These are phyloP conservation scores for Pseudomugil tenellus DNA, from an alignment of 2,797 vertebrate genomes.

Conservation along the genomic window DNA sequence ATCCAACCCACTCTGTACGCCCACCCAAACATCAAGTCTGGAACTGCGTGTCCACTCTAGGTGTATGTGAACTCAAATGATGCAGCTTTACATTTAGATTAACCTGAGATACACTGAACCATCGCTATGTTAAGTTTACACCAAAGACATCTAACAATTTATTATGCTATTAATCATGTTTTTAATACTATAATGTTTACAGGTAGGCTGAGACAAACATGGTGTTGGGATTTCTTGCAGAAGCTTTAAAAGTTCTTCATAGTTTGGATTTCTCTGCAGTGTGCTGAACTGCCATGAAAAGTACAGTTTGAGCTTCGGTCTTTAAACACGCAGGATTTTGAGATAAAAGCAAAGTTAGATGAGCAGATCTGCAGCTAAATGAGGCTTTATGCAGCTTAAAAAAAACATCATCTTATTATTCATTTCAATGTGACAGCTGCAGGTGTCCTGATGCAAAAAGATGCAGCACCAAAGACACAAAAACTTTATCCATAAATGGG, in stretches of 20 bases:
- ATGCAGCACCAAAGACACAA: not conserved
- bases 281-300: not conserved
- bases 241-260: not conserved
- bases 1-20: slow-evolving; percentile 28
- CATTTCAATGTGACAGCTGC: not conserved
- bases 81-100: slow-evolving; percentile 6
- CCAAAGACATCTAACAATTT: not conserved
- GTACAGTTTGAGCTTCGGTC: not conserved
- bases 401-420: not conserved
- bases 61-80: slow-evolving; percentile 9
- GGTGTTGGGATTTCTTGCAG: not conserved
- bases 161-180: slow-evolving; percentile 3
- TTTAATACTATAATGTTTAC: slow-evolving; percentile 1
- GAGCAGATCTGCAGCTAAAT: not conserved
- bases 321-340: not conserved
- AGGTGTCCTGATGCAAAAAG: not conserved
- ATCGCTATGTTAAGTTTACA: too few relatives aligned
- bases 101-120: not conserved
- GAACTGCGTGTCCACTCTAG: not conserved
- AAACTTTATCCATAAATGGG: too few relatives aligned
- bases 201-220: not conserved
- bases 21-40: slow-evolving; percentile 12
- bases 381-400: not conserved
- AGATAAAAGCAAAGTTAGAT: not conserved
- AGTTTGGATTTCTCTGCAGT: not conserved